Evolutionary conservation across 2,113 vertebrate species (phyloP).

Genomic region (Cyprinus carpio): DNA sequence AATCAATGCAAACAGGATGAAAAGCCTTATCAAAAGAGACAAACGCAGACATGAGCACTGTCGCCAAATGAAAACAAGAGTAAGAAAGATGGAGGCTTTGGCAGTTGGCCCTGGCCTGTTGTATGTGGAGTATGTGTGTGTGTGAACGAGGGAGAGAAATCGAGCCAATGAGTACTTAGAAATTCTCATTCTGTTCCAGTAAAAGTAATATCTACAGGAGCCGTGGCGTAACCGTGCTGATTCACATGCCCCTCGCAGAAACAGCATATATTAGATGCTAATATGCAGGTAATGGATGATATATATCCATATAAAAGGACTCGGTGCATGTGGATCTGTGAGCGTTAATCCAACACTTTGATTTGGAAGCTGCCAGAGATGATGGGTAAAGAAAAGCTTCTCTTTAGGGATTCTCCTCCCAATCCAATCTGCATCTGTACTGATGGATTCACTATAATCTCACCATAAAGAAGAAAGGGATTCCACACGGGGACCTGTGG

Average conservation of each 20-base stretch:
- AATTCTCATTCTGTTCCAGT: constrained; percentile 62
- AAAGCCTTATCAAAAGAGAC: constrained; percentile 75
- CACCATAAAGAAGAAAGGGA: constrained; percentile 59
- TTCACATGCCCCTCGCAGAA: constrained; percentile 39
- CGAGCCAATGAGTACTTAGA: constrained; percentile 61
- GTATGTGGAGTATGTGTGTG: constrained; percentile 48
- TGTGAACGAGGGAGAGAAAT: constrained; percentile 37
- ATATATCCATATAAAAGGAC: constrained; percentile 50
- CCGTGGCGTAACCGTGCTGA: constrained; percentile 29
- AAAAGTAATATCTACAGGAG: constrained; percentile 60
- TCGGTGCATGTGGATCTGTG: constrained; percentile 48
- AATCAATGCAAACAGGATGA: constrained; percentile 81
- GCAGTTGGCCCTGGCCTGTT: constrained; percentile 54
- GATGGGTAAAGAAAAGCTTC: constrained; percentile 53
- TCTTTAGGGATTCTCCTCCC: constrained; percentile 60
- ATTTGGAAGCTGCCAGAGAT: constrained; percentile 47
- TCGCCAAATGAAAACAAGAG: constrained; percentile 55
- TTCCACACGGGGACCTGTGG: constrained; percentile 63
- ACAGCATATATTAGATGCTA: constrained; percentile 52
- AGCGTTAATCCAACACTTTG: constrained; percentile 50
- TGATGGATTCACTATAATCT: constrained; percentile 66
- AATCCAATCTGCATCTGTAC: constrained; percentile 63
- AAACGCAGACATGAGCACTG: constrained; percentile 74
- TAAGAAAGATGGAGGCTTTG: constrained; percentile 57
- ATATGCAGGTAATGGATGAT: constrained; percentile 37